Evolutionary conservation across 2,113 vertebrate species (phyloP).

Genomic region (Cavia porcellus): DNA sequence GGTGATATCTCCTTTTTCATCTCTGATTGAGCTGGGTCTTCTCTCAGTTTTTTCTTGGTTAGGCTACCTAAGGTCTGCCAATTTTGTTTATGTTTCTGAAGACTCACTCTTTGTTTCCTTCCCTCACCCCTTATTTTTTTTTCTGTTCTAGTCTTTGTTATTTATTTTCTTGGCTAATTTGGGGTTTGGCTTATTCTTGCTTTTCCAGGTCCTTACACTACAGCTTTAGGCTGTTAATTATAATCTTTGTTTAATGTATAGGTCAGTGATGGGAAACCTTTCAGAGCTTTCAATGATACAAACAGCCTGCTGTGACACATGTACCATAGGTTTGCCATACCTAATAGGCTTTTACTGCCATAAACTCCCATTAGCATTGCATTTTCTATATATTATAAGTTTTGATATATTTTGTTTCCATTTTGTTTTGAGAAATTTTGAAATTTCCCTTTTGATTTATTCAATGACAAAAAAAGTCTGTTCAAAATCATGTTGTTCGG

Average conservation of each 20-base stretch:
- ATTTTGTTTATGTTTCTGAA: neutral
- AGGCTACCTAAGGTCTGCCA: neutral
- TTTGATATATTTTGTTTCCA: neutral
- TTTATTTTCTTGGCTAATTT: neutral
- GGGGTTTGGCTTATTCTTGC: neutral
- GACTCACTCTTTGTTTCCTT: neutral
- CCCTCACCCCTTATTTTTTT: neutral
- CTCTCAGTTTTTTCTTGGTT: neutral
- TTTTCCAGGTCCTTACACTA: neutral
- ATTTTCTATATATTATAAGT: neutral
- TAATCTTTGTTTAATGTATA: neutral
- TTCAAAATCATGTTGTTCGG: neutral
- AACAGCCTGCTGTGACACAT: neutral
- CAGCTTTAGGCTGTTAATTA: neutral
- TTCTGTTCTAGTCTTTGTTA: neutral
- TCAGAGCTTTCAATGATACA: neutral
- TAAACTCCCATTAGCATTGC: neutral
- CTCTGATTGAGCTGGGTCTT: neutral
- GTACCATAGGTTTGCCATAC: neutral
- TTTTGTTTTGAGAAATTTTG: neutral
- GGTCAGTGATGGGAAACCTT: neutral
- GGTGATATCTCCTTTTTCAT: no score
- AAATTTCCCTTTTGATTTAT: neutral
- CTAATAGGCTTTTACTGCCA: neutral
- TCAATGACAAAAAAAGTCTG: neutral